Percentiles rank a stretch among this genome's conserved stretches.
These are phyloP conservation scores for Haliclystus octoradiatus DNA, from an alignment of 30 jellyfish, hydroid and myxozoan species.

Conservation along the genomic window DNA sequence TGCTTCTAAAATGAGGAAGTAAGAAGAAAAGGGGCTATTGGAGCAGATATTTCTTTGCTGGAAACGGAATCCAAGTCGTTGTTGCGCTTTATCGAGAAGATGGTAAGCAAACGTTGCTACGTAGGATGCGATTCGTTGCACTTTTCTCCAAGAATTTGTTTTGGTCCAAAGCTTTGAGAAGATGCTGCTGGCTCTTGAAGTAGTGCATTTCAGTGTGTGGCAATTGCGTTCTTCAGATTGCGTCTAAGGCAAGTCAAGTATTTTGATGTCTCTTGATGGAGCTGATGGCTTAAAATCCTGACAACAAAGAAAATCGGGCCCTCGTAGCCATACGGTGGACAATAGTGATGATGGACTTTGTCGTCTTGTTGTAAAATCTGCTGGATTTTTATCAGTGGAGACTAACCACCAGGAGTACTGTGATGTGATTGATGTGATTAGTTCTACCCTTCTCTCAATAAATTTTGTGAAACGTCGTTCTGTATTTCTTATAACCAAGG, in stretches of 20 bases:
- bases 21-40: neutral
- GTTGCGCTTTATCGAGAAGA: neutral
- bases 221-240: neutral
- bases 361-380: neutral
- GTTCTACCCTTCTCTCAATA: neutral
- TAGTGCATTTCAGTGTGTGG: neutral
- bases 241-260: neutral
- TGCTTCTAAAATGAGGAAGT: neutral
- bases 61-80: neutral
- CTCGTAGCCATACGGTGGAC: neutral
- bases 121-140: neutral
- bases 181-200: neutral
- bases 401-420: neutral
- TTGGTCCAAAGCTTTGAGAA: neutral
- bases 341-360: neutral
- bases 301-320: neutral
- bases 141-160: neutral
- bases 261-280: neutral
- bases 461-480: neutral
- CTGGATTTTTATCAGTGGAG: neutral
- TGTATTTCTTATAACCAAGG: neutral
- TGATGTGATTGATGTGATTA: neutral
- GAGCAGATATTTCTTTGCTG: neutral
- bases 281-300: neutral
- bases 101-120: neutral